phyloP scores from a whole-genome alignment of 2,888 invertebrate genomes.

The Leucophenga montana region DNA sequence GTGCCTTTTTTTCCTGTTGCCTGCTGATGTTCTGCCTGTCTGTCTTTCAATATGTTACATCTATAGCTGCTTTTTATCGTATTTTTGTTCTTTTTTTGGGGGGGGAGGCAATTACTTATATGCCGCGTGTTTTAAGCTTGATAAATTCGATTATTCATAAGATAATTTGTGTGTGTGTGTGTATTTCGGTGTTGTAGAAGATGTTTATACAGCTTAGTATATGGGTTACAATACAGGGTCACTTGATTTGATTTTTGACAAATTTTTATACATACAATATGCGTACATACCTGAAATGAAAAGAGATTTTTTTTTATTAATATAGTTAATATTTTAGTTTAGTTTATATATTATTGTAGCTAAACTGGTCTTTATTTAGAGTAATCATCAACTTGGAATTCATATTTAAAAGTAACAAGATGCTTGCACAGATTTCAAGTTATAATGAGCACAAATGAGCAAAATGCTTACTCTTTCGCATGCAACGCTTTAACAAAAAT shows the following conservation, averaged over 20 bases:
- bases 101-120: neutral
- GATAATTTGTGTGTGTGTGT: constrained; percentile 5
- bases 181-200: neutral
- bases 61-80: constrained; percentile 16
- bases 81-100: neutral
- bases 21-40: constrained; percentile 41
- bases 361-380: too few species aligned
- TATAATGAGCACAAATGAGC: too few species aligned
- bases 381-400: too few species aligned
- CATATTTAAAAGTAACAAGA: too few species aligned
- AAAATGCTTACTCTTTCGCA: too few species aligned
- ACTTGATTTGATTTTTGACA: constrained; percentile 34
- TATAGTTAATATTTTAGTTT: neutral
- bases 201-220: neutral
- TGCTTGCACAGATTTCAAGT: too few species aligned
- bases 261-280: neutral
- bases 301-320: constrained; percentile 28
- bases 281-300: constrained; percentile 49
- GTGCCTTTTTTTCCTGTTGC: constrained; percentile 22
- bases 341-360: too few species aligned
- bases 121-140: constrained; percentile 4
- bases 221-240: constrained; percentile 30
- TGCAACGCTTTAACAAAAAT: too few species aligned
- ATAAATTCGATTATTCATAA: constrained; percentile 53
- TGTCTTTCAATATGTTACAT: constrained; percentile 23